phyloP scores from a whole-genome alignment of 2,797 vertebrate genomes.

The Cottoperca gobio region DNA sequence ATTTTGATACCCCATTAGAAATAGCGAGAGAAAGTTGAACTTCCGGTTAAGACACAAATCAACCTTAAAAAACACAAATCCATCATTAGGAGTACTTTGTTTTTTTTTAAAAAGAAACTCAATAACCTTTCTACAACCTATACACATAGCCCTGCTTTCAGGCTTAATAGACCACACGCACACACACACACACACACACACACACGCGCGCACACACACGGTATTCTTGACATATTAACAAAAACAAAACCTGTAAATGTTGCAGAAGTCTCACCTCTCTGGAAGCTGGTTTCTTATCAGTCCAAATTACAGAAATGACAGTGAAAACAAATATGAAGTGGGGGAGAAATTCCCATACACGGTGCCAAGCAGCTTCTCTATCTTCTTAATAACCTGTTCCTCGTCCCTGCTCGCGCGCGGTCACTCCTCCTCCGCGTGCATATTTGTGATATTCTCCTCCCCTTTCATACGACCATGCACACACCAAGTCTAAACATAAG shows the following conservation, averaged over 20 bases:
- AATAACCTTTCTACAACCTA: too few species aligned
- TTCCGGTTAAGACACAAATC: neutral
- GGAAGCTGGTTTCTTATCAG: neutral
- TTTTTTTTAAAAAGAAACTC: too few species aligned
- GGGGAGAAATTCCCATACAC: rapidly evolving
- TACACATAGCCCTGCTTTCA: too few species aligned
- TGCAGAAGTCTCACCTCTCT: conserved; percentile 39
- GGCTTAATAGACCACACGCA: too few species aligned
- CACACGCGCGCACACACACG: too few species aligned
- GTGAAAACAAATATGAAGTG: neutral
- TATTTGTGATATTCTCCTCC: conserved; percentile 35
- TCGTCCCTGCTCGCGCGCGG: neutral
- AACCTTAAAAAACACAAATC: too few species aligned
- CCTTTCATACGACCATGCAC: conserved; percentile 11
- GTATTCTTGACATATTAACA: rapidly evolving
- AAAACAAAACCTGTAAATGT: rapidly evolving
- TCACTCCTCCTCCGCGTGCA: conserved; percentile 29
- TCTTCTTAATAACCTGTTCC: conserved; percentile 19
- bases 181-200: too few species aligned
- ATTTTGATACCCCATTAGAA: neutral
- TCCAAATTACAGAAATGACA: rapidly evolving
- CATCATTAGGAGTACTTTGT: too few species aligned
- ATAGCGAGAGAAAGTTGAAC: too few species aligned
- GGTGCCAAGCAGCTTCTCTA: neutral
- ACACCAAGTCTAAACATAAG: too few species aligned